Conservation (phyloP, 2,888 invertebrate genomes). For the Sesia bembeciformis region DNA sequence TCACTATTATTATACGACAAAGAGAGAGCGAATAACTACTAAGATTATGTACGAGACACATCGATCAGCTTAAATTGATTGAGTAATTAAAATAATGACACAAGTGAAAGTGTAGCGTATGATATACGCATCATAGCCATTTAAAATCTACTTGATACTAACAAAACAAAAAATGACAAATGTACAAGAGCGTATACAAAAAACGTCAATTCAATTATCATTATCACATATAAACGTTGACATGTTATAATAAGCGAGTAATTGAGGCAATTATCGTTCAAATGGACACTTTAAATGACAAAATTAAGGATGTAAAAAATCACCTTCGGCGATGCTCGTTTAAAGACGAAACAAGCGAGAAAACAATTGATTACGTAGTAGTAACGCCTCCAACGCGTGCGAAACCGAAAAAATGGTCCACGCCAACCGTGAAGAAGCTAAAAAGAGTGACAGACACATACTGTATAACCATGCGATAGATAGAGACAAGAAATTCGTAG, state of each 20-base stretch:
- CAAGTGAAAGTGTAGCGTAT: neutral
- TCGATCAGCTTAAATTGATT: neutral
- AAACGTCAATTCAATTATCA: too few relatives aligned
- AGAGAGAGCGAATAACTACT: neutral
- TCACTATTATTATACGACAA: neutral
- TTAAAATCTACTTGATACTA: neutral
- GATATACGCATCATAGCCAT: neutral
- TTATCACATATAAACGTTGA: too few relatives aligned
- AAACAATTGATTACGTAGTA: slow-evolving; percentile 57
- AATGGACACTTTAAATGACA: slow-evolving; percentile 8
- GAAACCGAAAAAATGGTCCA: slow-evolving; percentile 52
- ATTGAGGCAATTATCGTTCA: neutral
- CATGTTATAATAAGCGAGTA: too few relatives aligned
- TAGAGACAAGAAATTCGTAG: slow-evolving; percentile 28
- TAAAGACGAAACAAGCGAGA: slow-evolving; percentile 24
- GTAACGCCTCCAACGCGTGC: slow-evolving; percentile 53
- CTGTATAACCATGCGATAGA: slow-evolving; percentile 23
- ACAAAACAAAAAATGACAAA: neutral
- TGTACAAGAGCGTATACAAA: slow-evolving; percentile 1
- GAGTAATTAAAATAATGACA: neutral
- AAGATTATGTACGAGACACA: neutral
- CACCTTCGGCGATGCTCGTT: slow-evolving; percentile 11
- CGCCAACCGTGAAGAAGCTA: slow-evolving; percentile 46
- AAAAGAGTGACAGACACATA: slow-evolving; percentile 36
- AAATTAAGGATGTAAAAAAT: slow-evolving; percentile 7